Base-by-base conservation (phyloP, 2,888 invertebrate species). In the Ormyrus labotus region DNA sequence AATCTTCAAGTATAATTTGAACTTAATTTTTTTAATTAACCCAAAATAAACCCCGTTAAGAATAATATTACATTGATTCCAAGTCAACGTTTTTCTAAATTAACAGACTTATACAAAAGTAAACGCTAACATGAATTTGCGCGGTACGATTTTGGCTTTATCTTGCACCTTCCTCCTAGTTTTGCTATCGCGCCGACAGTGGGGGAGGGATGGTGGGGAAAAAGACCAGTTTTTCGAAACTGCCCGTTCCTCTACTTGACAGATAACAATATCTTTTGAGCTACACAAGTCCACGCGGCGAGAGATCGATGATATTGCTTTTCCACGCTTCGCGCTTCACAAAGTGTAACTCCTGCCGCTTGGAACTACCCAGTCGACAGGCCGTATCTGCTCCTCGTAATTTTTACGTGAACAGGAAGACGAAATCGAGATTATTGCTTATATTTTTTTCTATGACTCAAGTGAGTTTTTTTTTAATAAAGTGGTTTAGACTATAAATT, bases 261-360 rank as follows among this genome's bases (percentile, higher is more conserved):
- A 85, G 86, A 86, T 86, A 87, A 80, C 83, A 68, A 82, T 84
- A 85, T 86, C 84, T 34, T 34, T 65, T 2, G 9, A 13, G 60
- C 55, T 61, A 11, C 13, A 48, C 19, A 45, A 48, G 47, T 6
- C 11, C 13, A 48, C 19, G 47, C 55, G 47, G 6, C 11, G 8
- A 45, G 5, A 50, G 65, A 69, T 51, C 63, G 55, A 3, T 64
- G 51, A 77, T 78, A 67, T 11, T 50, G 45, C 9, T 13, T 50
- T 65, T 63, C 48, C 45, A 68, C 45, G 51, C 10, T 50, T 13
- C 1, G 50, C 55, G 64, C 55, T 57, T 19, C 57, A 6, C 6
- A 57, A 57, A 34, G n/a, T 51, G n/a, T 10, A 1, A 1, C 34
- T 34, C 3, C 34, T 34, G 34, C 0, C 2, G 5, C 60, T 6